phyloP scores from a whole-genome alignment of 2,113 vertebrate species.

The Antechinus flavipes region DNA sequence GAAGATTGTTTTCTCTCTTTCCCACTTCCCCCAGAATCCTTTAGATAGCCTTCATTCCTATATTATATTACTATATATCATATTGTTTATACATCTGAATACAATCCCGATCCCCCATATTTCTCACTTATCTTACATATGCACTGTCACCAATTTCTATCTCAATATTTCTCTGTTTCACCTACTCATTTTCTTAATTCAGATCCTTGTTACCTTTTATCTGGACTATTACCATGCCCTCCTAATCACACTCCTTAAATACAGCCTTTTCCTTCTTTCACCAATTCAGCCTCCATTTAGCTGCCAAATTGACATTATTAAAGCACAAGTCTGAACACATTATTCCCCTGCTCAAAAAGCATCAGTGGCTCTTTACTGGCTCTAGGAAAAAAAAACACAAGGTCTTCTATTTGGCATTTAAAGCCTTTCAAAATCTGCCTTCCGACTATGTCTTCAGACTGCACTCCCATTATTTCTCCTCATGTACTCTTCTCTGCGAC shows the following conservation, averaged over 20 bases:
- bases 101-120: neutral
- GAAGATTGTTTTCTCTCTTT: neutral
- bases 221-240: neutral
- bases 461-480: neutral
- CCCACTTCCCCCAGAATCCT: neutral
- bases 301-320: neutral
- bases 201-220: neutral
- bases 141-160: neutral
- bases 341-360: neutral
- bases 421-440: neutral
- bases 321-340: neutral
- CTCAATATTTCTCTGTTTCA: neutral
- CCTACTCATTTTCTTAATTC: neutral
- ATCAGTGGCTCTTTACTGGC: neutral
- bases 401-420: neutral
- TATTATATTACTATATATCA: neutral
- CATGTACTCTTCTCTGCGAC: neutral
- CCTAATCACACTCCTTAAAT: neutral
- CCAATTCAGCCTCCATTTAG: neutral
- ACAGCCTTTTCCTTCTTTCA: neutral
- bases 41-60: neutral
- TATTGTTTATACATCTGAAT: neutral
- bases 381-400: neutral
- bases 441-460: neutral
- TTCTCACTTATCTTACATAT: neutral